Conservation (phyloP, 2,797 vertebrate species). For the Propithecus deckenii region DNA sequence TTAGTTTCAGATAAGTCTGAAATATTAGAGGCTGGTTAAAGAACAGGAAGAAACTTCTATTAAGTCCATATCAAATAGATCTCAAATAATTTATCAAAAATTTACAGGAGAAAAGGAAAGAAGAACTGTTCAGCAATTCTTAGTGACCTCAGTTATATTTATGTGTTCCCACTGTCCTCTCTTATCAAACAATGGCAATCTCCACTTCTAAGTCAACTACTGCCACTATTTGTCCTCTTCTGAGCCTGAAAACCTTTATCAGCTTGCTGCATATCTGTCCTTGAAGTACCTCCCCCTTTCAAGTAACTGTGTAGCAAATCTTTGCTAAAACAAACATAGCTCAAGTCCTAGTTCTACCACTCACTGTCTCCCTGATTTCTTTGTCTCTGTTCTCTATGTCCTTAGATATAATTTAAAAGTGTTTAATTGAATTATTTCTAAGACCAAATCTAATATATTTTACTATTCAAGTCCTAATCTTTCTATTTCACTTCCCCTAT, state of each 20-base stretch:
- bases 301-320: neutral
- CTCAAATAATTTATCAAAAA: neutral
- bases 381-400: neutral
- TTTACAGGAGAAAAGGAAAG: neutral
- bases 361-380: neutral
- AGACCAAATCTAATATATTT: neutral
- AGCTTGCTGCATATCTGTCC: neutral
- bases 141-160: neutral
- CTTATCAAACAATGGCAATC: neutral
- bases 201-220: neutral
- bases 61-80: conserved; percentile 15
- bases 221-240: neutral
- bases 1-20: conserved; percentile 12
- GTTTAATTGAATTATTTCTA: neutral
- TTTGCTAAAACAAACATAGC: neutral
- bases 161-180: neutral
- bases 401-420: neutral
- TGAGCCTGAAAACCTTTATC: neutral
- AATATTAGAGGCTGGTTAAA: neutral
- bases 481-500: neutral
- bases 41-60: neutral
- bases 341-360: neutral
- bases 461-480: neutral
- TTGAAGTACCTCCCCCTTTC: neutral
- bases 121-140: neutral